Conservation (phyloP, 2,113 vertebrate genomes). For the Sakesphorus luctuosus region DNA sequence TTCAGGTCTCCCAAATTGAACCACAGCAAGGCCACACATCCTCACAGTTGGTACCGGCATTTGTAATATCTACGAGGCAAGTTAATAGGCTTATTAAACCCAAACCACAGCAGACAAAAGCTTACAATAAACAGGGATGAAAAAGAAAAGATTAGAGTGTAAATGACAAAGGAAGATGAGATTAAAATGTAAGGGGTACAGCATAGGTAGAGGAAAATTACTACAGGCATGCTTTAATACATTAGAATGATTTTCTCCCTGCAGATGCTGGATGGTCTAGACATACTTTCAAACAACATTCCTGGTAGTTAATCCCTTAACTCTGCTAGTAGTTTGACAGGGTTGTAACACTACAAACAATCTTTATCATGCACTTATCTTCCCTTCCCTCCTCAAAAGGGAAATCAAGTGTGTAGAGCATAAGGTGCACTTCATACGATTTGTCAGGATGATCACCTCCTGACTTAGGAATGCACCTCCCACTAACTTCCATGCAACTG, state of each 20-base stretch:
- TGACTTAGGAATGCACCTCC: not conserved
- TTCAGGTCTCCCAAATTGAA: not conserved
- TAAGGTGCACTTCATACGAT: not conserved
- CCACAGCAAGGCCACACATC: not conserved
- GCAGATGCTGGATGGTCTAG: conserved; percentile 24
- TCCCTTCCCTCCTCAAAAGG: not conserved
- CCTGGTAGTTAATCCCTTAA: conserved; percentile 48
- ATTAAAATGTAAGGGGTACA: conserved; percentile 4
- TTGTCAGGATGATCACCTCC: not conserved
- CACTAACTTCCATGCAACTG: not conserved
- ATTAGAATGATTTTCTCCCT: not conserved
- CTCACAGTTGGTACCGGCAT: conserved; percentile 28
- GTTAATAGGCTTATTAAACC: conserved; percentile 66
- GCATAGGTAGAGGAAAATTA: conserved; percentile 20
- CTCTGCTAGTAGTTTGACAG: not conserved
- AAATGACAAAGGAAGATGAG: conserved; percentile 45
- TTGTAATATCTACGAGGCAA: conserved; percentile 49
- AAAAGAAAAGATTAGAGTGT: conserved; percentile 44
- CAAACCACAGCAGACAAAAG: conserved; percentile 61
- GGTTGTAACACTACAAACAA: not conserved
- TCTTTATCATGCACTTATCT: conserved; percentile 14
- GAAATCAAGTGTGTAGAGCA: not conserved
- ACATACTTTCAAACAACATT: conserved; percentile 56
- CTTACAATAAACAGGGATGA: conserved; percentile 64
- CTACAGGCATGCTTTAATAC: conserved; percentile 21